Evolutionary conservation across 64 coral and sea anemone genomes (phyloP).

Genomic region (Montipora capricornis): DNA sequence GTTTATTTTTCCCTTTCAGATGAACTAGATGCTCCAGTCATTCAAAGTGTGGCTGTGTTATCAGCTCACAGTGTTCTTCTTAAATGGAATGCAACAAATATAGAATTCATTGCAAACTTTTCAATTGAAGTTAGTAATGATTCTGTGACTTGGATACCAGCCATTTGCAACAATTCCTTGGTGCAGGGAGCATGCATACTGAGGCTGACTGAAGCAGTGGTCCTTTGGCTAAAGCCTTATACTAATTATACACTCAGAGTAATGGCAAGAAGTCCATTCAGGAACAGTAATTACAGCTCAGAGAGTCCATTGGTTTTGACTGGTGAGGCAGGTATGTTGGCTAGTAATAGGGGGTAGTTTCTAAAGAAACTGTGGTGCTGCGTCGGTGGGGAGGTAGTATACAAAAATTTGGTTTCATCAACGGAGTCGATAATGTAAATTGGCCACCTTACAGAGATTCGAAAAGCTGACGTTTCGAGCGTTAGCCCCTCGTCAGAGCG

Average conservation of each 20-base stretch:
- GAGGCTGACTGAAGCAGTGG: not conserved
- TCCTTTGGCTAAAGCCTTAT: not conserved
- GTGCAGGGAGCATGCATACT: not conserved
- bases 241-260: constrained; percentile 48
- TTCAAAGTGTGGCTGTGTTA: not conserved
- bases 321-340: constrained; percentile 11
- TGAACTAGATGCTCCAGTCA: constrained; percentile 5
- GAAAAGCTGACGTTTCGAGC: too few relatives aligned
- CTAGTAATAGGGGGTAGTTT: too few relatives aligned
- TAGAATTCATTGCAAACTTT: not conserved
- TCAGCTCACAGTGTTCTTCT: constrained; percentile 1
- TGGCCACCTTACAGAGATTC: too few relatives aligned
- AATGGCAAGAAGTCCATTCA: not conserved
- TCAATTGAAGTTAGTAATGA: not conserved
- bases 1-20: not conserved
- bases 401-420: too few relatives aligned
- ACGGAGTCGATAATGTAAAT: too few relatives aligned
- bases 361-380: too few relatives aligned
- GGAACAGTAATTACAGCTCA: constrained; percentile 22
- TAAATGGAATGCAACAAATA: constrained; percentile 10
- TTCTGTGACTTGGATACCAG: not conserved
- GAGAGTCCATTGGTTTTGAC: constrained; percentile 6
- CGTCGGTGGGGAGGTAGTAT: too few relatives aligned
- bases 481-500: too few relatives aligned
- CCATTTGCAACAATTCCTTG: not conserved